phyloP scores from a whole-genome alignment of 2,113 vertebrate genomes.

The Malurus alboscapulatus region DNA sequence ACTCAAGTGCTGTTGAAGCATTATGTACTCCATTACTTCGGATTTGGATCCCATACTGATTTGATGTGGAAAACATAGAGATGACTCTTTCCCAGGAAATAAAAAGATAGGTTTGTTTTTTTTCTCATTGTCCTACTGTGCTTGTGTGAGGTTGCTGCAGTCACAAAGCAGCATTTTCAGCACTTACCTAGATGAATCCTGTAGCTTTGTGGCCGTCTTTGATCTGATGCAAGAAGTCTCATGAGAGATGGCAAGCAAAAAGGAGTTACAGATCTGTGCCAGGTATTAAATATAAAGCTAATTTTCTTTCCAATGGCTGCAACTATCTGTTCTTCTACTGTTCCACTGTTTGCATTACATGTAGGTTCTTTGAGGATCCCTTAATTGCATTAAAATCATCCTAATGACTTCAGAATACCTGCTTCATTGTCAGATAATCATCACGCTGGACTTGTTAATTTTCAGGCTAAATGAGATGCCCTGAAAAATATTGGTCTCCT shows the following conservation, averaged over 20 bases:
- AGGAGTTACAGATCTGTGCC: neutral
- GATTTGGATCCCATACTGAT: neutral
- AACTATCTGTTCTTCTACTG: neutral
- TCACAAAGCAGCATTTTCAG: neutral
- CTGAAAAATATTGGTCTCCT: neutral
- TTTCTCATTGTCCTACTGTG: neutral
- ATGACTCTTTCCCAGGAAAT: conserved; percentile 33
- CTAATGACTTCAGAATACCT: neutral
- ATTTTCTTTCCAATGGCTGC: neutral
- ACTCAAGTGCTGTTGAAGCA: neutral
- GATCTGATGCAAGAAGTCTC: neutral
- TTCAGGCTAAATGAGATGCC: neutral
- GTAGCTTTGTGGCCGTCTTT: neutral
- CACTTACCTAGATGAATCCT: neutral
- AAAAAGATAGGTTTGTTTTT: neutral
- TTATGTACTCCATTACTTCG: neutral
- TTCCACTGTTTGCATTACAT: fast-evolving
- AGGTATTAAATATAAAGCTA: neutral
- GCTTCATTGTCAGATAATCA: neutral
- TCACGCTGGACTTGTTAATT: neutral
- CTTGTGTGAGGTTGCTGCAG: neutral
- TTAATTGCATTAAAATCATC: neutral
- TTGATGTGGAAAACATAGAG: conserved; percentile 9
- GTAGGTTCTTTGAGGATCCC: fast-evolving
- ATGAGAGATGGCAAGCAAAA: neutral